phyloP scores from a whole-genome alignment of 1,140 invertebrate species.

The Adelges cooleyi region DNA sequence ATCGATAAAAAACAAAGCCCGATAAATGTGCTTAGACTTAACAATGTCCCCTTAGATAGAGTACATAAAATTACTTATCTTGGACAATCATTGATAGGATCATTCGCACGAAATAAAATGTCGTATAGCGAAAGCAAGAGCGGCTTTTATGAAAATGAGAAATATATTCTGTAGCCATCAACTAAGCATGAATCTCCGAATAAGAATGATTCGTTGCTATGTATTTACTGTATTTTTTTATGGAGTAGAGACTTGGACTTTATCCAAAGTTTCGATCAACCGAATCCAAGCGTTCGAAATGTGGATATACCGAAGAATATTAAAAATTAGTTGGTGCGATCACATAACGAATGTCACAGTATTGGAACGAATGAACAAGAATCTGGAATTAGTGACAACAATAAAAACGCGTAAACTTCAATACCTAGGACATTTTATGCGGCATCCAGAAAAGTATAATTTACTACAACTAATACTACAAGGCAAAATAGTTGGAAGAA shows the following conservation, averaged over 20 bases:
- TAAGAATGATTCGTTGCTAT: conserved; percentile 21
- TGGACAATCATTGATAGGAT: conserved; percentile 15
- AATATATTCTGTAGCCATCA: not conserved
- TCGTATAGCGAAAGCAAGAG: conserved; percentile 27
- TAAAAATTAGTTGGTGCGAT: conserved; percentile 6
- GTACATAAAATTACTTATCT: conserved; percentile 19
- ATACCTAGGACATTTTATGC: too few relatives aligned
- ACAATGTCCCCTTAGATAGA: not conserved
- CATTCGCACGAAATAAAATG: conserved; percentile 13
- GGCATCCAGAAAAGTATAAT: too few relatives aligned
- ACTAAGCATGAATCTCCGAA: not conserved
- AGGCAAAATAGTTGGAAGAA: too few relatives aligned
- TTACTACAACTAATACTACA: too few relatives aligned
- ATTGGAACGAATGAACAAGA: too few relatives aligned
- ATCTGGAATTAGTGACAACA: too few relatives aligned
- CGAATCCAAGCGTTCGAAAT: not conserved
- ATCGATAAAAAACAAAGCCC: not conserved
- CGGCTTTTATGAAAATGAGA: conserved; percentile 20
- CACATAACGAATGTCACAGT: not conserved
- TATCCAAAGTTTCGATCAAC: not conserved
- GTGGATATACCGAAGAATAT: conserved; percentile 4
- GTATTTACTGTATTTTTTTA: conserved; percentile 20
- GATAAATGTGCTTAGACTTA: not conserved
- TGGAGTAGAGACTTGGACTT: conserved; percentile 26
- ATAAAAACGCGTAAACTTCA: too few relatives aligned